These are phyloP conservation scores for Platysteira castanea DNA, from an alignment of 2,113 vertebrate genomes.

Conservation along the genomic window DNA sequence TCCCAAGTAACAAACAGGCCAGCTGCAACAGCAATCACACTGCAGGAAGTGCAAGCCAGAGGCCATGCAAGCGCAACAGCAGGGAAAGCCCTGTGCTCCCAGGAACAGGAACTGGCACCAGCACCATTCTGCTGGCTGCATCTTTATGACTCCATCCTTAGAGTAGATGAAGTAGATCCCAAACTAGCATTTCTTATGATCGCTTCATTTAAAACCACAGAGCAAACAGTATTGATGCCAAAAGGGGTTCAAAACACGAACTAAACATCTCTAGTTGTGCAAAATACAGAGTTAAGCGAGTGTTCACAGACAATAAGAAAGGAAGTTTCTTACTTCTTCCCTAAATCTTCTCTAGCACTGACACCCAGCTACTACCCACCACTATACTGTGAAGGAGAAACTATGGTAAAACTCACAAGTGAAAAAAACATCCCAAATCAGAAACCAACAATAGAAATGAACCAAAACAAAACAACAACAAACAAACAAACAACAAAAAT, in stretches of 20 bases:
- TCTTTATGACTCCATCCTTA: rapidly evolving
- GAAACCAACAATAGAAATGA: background rate
- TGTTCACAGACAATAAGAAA: background rate
- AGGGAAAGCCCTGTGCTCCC: rapidly evolving
- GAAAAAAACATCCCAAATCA: background rate
- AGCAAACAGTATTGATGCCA: rapidly evolving
- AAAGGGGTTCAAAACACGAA: background rate
- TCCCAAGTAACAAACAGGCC: background rate
- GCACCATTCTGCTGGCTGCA: background rate
- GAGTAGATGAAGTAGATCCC: background rate
- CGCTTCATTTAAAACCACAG: background rate
- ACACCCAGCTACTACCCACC: background rate
- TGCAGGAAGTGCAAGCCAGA: rapidly evolving
- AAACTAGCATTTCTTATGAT: background rate
- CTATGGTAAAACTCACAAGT: background rate
- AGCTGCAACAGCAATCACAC: background rate
- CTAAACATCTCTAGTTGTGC: too few relatives aligned
- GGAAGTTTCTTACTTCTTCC: background rate
- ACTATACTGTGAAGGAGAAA: background rate
- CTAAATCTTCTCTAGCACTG: background rate
- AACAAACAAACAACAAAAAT: background rate
- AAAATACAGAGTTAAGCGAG: background rate
- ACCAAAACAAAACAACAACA: background rate
- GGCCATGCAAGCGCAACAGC: rapidly evolving
- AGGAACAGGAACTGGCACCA: background rate